Evolutionary conservation across 2,797 vertebrate species (phyloP).

Genomic region (Trematomus bernacchii): DNA sequence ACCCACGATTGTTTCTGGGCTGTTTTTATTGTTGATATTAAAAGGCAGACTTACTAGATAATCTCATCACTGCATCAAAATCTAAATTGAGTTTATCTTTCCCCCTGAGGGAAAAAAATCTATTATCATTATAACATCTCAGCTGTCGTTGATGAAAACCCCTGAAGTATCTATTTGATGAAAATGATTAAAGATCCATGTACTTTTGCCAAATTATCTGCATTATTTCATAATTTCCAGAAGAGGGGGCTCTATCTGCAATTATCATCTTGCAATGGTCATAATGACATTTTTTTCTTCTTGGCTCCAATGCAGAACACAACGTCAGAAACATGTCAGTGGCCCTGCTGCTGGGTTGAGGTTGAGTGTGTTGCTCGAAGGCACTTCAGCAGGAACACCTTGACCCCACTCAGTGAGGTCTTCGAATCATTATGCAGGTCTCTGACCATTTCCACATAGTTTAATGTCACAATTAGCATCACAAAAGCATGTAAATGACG

Average conservation of each 20-base stretch:
- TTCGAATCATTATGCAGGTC: background rate
- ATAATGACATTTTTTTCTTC: background rate
- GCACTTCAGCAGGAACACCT: background rate
- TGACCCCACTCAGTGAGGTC: background rate
- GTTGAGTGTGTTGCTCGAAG: background rate
- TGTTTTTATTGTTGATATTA: constrained; percentile 81
- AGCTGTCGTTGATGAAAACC: background rate
- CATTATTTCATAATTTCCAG: constrained; percentile 40
- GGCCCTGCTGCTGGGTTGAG: background rate
- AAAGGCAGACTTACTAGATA: constrained; percentile 51
- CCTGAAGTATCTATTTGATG: background rate
- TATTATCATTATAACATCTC: background rate
- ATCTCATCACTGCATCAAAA: background rate
- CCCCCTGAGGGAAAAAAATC: background rate
- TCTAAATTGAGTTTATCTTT: background rate
- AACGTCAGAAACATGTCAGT: constrained; percentile 15
- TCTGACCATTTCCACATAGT: background rate
- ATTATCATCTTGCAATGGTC: background rate
- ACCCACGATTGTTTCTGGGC: constrained; percentile 58
- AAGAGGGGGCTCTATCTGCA: constrained; percentile 48
- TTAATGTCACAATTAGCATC: constrained; percentile 31
- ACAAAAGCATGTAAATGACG: background rate
- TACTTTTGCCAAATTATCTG: background rate
- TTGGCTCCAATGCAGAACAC: background rate
- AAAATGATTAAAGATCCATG: background rate